Base-by-base conservation (phyloP, 2,888 invertebrate genomes). In the Poecilobothrus nobilitatus region DNA sequence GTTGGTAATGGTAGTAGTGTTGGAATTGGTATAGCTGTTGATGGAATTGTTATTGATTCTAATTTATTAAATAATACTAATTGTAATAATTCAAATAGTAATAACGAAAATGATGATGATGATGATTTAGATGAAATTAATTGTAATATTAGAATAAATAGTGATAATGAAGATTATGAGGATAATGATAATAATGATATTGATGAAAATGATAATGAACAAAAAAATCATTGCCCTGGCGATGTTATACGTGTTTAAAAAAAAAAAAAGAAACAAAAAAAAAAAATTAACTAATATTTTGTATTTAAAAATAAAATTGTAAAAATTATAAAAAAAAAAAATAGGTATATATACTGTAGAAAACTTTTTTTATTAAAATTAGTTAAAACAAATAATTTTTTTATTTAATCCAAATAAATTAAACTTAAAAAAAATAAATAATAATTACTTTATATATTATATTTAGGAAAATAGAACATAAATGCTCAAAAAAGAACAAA, bases 221-320 rank as follows among this genome's bases (percentile, higher is more conserved):
- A 27, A 6, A 63, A 63, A 63, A 22, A 71, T 75, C 79, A 71
- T 76, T 78, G 68, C 68, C 81, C 81, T 15, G 81, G 81, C 66
- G 81, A 81, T 74, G 77, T 80, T 71, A 81, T 81, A 73, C 78
- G 82, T 71, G 81, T 81, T 73, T 81, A 79, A 76, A 61, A 66
- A 9, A 12, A 62, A 21, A n/a, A n/a, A n/a, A 41, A 15, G 41
- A 66, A 33, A 6, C 27, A 7, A 27, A 66, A 33, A 66, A 20
- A 34, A 34, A 12, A 41, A 41, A 41, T 41, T 6, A 41, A 41
- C 9, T 41, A 41, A 41, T 41, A 12, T 12, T 41, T 41, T 41
- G 15, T 41, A 41, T 12, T 9, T 41, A 41, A 41, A 41, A 41
- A 12, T 41, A 15, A 41, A 41, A 12, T 6, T 12, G 15, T 41